Evolutionary conservation across 2,888 invertebrate genomes (phyloP).

Genomic region (Leucania comma): DNA sequence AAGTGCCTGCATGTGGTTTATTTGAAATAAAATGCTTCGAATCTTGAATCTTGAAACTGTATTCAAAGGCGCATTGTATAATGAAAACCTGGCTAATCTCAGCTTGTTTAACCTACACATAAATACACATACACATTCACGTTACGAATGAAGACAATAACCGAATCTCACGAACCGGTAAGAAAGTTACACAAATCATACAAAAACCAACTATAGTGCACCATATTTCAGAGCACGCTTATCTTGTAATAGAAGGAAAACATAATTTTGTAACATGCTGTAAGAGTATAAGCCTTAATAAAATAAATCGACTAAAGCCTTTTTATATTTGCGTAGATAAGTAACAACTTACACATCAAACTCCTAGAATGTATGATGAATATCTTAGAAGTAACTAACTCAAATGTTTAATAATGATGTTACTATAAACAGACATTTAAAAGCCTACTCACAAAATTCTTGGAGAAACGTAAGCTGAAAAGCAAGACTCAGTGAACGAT

Average conservation of each 20-base stretch:
- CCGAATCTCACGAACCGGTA: slow-evolving; percentile 5
- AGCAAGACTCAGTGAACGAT: too few species aligned
- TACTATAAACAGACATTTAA: too few species aligned
- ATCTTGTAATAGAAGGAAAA: slow-evolving; percentile 42
- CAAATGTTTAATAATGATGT: too few species aligned
- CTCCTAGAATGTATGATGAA: too few species aligned
- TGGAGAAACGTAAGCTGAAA: too few species aligned
- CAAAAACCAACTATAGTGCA: slow-evolving; percentile 23
- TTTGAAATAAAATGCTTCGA: too few species aligned
- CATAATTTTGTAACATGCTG: slow-evolving; percentile 41
- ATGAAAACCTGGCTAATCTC: background rate
- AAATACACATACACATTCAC: background rate
- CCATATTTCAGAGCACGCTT: slow-evolving; percentile 39
- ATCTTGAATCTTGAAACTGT: too few species aligned
- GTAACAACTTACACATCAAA: background rate
- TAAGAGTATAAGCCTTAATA: slow-evolving; percentile 46
- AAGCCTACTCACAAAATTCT: too few species aligned
- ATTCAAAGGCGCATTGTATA: too few species aligned
- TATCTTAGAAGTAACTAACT: too few species aligned
- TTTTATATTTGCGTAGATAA: slow-evolving; percentile 18
- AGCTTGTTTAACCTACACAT: background rate
- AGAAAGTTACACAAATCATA: slow-evolving; percentile 36
- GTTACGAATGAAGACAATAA: background rate
- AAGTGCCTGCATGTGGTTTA: too few species aligned
- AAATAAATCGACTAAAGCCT: slow-evolving; percentile 19